These are phyloP conservation scores for Lophius americanus DNA, from an alignment of 2,797 vertebrate genomes.

Conservation along the genomic window DNA sequence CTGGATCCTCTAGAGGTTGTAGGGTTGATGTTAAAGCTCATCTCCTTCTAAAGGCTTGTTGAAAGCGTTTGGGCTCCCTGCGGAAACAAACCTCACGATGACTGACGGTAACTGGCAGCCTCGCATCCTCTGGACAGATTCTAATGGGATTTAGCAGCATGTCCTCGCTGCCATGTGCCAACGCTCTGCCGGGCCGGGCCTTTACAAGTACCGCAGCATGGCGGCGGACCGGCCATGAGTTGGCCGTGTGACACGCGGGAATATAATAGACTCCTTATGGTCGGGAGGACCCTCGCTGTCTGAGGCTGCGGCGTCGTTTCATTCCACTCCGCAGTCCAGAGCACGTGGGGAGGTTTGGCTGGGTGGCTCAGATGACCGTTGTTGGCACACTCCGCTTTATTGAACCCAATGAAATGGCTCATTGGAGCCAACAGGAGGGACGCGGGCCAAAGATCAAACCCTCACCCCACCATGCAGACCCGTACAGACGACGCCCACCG, in stretches of 20 bases:
- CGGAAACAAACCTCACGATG: conserved; percentile 40
- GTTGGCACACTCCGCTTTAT: conserved; percentile 76
- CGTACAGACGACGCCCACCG: conserved; percentile 12
- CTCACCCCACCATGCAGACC: conserved; percentile 7
- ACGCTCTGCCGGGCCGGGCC: conserved; percentile 31
- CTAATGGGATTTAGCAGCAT: conserved; percentile 77
- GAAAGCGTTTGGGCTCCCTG: conserved; percentile 43
- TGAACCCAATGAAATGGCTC: conserved; percentile 76
- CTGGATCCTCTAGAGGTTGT: background rate
- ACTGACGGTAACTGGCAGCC: conserved; percentile 68
- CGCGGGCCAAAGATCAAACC: conserved; percentile 70
- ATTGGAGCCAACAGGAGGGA: conserved; percentile 64
- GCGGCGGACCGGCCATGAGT: conserved; percentile 22
- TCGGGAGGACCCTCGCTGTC: conserved; percentile 34
- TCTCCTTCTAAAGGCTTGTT: conserved; percentile 35
- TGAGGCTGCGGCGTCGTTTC: conserved; percentile 16
- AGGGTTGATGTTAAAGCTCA: background rate
- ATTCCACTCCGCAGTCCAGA: conserved; percentile 25
- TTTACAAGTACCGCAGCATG: conserved; percentile 53
- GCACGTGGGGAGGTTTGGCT: conserved; percentile 68
- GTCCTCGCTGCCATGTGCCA: conserved; percentile 48
- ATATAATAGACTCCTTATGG: conserved; percentile 61
- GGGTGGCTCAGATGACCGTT: conserved; percentile 55
- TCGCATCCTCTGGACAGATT: conserved; percentile 58
- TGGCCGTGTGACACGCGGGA: conserved; percentile 40